These are phyloP conservation scores for Drosophila mercatorum DNA, from an alignment of 2,888 invertebrate genomes.

Conservation along the genomic window DNA sequence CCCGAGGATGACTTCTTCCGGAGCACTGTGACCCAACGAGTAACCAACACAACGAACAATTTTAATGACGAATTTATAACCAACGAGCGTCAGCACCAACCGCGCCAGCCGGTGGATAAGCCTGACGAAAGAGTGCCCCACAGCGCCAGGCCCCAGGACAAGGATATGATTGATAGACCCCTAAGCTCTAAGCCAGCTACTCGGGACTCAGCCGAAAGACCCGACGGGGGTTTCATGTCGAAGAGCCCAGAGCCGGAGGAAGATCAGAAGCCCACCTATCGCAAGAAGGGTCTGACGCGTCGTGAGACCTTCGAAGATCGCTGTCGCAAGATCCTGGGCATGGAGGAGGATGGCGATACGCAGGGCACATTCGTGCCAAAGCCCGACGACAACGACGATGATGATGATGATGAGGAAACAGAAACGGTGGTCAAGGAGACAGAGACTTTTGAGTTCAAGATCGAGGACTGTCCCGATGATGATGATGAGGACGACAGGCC, in stretches of 20 bases:
- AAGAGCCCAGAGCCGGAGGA: constrained; percentile 53
- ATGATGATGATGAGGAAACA: constrained; percentile 37
- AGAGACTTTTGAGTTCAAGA: constrained; percentile 74
- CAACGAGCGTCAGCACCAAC: constrained; percentile 58
- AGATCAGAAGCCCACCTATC: constrained; percentile 82
- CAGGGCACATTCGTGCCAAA: constrained; percentile 69
- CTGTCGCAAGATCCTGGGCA: constrained; percentile 89
- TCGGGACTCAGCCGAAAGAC: constrained; percentile 52
- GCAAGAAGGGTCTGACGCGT: constrained; percentile 87
- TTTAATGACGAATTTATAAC: constrained; percentile 67
- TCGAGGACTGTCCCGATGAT: constrained; percentile 83
- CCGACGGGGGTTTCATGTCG: constrained; percentile 77
- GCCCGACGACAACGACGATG: constrained; percentile 33
- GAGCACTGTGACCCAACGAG: constrained; percentile 48
- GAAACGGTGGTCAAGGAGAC: constrained; percentile 33
- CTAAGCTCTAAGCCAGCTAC: constrained; percentile 14
- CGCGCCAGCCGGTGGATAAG: constrained; percentile 4
- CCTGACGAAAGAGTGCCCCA: constrained; percentile 1
- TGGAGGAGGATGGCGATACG: constrained; percentile 84
- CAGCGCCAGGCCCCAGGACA: constrained; percentile 6
- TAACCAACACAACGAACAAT: constrained; percentile 55
- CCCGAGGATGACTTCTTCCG: constrained; percentile 57
- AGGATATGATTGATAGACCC: constrained; percentile 34
- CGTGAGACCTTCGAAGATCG: constrained; percentile 91
- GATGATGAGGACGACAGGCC: constrained; percentile 70